Evolutionary conservation across 2,888 invertebrate species (phyloP).

Genomic region (Scotopteryx bipunctaria): DNA sequence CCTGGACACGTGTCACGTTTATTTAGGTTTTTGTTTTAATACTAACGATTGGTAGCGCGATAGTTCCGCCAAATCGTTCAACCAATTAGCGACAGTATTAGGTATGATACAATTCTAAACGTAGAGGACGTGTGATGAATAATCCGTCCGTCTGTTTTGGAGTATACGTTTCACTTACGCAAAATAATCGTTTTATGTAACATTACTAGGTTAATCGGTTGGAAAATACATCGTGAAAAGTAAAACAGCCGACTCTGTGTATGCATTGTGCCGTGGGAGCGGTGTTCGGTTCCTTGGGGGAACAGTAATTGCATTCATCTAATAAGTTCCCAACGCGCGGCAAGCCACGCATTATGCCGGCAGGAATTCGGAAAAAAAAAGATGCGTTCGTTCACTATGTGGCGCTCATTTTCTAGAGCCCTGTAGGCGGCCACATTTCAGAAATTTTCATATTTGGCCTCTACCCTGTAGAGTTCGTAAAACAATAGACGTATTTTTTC

Average conservation of each 20-base stretch:
- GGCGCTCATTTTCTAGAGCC: too few species aligned
- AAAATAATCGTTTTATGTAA: not conserved
- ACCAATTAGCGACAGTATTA: not conserved
- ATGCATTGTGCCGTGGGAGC: slow-evolving; percentile 22
- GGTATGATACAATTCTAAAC: too few species aligned
- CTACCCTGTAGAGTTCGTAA: too few species aligned
- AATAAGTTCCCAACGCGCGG: slow-evolving; percentile 12
- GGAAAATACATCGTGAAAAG: slow-evolving; percentile 1
- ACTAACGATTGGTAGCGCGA: not conserved
- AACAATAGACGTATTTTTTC: too few species aligned
- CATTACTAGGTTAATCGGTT: not conserved
- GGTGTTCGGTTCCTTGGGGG: slow-evolving; percentile 8
- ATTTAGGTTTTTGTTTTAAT: slow-evolving; percentile 1
- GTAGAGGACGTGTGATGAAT: too few species aligned
- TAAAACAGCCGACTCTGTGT: slow-evolving; percentile 9
- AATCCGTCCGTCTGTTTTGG: too few species aligned
- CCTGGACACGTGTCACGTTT: slow-evolving; percentile 14
- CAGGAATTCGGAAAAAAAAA: too few species aligned
- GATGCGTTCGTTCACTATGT: too few species aligned
- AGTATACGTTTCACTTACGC: not conserved
- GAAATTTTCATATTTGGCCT: too few species aligned
- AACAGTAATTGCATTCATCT: slow-evolving; percentile 12
- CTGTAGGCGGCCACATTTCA: too few species aligned
- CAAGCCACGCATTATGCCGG: too few species aligned
- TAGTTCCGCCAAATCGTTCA: not conserved